Evolutionary conservation across 2,113 vertebrate genomes (phyloP).

Genomic region (Ornithorhynchus anatinus): DNA sequence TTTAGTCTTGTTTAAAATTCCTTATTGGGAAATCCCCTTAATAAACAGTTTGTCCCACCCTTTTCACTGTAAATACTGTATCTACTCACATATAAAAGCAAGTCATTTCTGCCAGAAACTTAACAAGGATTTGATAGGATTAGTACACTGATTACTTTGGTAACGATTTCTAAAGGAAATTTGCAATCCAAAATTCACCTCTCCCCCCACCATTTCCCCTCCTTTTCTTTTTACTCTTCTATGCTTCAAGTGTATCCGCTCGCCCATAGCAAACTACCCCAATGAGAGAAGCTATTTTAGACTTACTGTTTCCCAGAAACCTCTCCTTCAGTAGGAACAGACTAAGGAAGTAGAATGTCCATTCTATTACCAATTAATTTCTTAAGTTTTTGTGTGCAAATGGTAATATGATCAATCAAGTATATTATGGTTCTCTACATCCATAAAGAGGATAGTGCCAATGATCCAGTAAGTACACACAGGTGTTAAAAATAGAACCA

Average conservation of each 20-base stretch:
- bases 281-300: neutral
- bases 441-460: no score
- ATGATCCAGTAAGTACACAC: no score
- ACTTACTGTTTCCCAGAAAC: neutral
- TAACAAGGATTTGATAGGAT: neutral
- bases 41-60: neutral
- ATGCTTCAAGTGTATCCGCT: neutral
- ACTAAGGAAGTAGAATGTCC: neutral
- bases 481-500: no score
- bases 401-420: no score
- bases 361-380: neutral
- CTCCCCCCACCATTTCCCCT: no score
- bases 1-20: neutral
- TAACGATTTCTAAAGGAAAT: neutral
- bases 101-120: neutral
- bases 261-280: no score
- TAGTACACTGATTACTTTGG: neutral
- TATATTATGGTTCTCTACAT: no score
- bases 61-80: no score
- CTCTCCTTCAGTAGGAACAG: neutral
- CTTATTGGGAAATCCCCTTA: neutral
- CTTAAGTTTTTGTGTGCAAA: no score
- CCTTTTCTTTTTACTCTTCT: neutral
- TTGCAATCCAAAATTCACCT: no score
- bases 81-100: neutral